Percentiles rank a stretch among this genome's conserved stretches.
These are phyloP conservation scores for Hemithea aestivaria DNA, from an alignment of 2,888 invertebrate species.

Conservation along the genomic window DNA sequence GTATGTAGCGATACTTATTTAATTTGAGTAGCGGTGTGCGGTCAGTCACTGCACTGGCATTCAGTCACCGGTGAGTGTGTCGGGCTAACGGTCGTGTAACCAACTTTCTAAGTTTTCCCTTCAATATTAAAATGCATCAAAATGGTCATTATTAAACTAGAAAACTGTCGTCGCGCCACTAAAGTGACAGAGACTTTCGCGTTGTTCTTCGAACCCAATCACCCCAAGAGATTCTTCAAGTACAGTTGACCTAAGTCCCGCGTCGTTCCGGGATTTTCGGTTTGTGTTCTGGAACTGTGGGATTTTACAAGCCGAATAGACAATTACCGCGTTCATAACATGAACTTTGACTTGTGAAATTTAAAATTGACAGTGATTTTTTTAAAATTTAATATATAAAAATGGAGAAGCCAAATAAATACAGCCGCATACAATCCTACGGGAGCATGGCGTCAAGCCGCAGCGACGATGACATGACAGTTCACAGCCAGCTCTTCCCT, in stretches of 20 bases:
- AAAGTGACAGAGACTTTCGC: conserved; percentile 60
- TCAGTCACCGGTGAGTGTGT: conserved; percentile 33
- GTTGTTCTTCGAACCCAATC: conserved; percentile 67
- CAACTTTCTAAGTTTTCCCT: conserved; percentile 27
- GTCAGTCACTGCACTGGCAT: conserved; percentile 20
- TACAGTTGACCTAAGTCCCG: conserved; percentile 67
- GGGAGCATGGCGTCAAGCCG: conserved; percentile 64
- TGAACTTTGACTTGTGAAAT: conserved; percentile 18
- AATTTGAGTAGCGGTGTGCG: too few relatives aligned
- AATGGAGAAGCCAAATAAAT: conserved; percentile 56
- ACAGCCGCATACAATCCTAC: conserved; percentile 62
- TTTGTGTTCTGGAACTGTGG: conserved; percentile 46
- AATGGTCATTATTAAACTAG: conserved; percentile 64
- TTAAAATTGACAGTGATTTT: conserved; percentile 7
- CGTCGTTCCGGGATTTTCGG: conserved; percentile 47
- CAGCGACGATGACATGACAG: conserved; percentile 70
- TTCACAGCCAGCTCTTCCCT: conserved; percentile 66
- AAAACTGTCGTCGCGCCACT: conserved; percentile 57
- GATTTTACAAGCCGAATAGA: conserved; percentile 33
- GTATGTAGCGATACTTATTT: too few relatives aligned
- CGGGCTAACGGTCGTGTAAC: conserved; percentile 27
- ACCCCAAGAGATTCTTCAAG: conserved; percentile 72
- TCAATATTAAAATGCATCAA: conserved; percentile 65
- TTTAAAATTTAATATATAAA: conserved; percentile 13
- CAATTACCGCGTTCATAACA: conserved; percentile 22